Evolutionary conservation across 2,888 invertebrate species (phyloP), one percentile per base, ranked within the genome.

Genomic region (Caenorhabditis plicata): DNA sequence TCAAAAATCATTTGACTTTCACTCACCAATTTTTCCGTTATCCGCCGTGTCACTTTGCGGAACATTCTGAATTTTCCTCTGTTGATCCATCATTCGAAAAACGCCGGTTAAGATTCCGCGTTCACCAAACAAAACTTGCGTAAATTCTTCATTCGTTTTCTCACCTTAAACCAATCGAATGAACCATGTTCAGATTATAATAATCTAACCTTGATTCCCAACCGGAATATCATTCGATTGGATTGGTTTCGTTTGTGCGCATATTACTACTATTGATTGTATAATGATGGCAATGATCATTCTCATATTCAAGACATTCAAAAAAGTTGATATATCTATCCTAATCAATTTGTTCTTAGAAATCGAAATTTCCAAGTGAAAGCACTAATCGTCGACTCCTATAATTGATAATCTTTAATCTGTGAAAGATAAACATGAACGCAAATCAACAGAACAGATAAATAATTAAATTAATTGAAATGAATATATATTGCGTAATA

Each of bases 41-140:
- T 61, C 54, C 31, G 54, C 50, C 4, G 54, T n/a, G 35, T 61
- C 60, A 13, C 7, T n/a, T 15, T n/a, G 15, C 36, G n/a, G 9
- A 9, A 49, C 54, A 23, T 55, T 38, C 23, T 60, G 71, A 41
- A 71, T 64, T 52, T 67, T 71, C 31, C 64, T 61, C 46, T 74
- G 71, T 17, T 78, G 75, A 49, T 78, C 77, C 64, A 78, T 65
- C 56, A 75, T 60, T 43, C 75, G 65, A 49, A 78, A 78, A 9
- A 78, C 62, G n/a, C 73, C 71, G 2, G 77, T 78, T 15, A 78
- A 53, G 13, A 77, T 64, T 1, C 77, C 77, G 29, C 71, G 60
- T 27, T 71, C 73, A n/a, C 77, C 77, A 38, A 77, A 75, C 4
- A 77, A 60, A 20, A 68, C 64, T 20, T 64, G 55, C 22, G 75